Conservation (phyloP, 92 coral and sea anemone species). For the Umimayanthus kanabou region DNA sequence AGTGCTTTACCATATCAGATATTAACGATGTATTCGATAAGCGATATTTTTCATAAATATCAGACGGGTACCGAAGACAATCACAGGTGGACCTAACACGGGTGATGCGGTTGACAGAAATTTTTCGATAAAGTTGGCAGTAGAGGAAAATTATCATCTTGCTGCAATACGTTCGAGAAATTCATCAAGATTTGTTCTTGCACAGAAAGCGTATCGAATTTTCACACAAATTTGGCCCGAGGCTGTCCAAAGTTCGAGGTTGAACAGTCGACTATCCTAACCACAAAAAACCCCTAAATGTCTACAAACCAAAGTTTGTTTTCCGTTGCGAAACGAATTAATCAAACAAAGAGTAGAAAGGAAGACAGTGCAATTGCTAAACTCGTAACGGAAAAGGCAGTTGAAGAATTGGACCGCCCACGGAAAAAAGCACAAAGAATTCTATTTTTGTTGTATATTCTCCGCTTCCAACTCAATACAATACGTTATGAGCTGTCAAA, state of each 20-base stretch:
- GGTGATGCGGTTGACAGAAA: background rate
- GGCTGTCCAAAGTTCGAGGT: background rate
- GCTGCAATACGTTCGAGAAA: background rate
- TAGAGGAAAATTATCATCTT: background rate
- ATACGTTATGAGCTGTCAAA: constrained; percentile 17
- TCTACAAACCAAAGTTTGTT: background rate
- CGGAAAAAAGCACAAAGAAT: constrained; percentile 3
- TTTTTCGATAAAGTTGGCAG: background rate
- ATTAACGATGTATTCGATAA: background rate
- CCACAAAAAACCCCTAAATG: background rate
- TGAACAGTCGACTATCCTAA: background rate
- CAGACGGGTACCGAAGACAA: background rate
- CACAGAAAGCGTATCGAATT: background rate
- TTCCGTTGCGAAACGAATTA: background rate
- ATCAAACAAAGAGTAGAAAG: background rate
- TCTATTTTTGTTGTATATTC: background rate
- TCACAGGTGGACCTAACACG: background rate
- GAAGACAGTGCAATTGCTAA: background rate
- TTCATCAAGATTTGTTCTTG: background rate
- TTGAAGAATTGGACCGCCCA: constrained; percentile 15
- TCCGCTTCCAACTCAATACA: background rate
- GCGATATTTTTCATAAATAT: background rate
- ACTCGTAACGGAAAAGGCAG: constrained; percentile 2
- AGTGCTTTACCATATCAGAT: background rate
- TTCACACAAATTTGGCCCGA: background rate